Percentiles rank a stretch among this genome's conserved stretches.
Evolutionary conservation across 2,113 vertebrate species (phyloP).

Genomic region (Semicossyphus pulcher): DNA sequence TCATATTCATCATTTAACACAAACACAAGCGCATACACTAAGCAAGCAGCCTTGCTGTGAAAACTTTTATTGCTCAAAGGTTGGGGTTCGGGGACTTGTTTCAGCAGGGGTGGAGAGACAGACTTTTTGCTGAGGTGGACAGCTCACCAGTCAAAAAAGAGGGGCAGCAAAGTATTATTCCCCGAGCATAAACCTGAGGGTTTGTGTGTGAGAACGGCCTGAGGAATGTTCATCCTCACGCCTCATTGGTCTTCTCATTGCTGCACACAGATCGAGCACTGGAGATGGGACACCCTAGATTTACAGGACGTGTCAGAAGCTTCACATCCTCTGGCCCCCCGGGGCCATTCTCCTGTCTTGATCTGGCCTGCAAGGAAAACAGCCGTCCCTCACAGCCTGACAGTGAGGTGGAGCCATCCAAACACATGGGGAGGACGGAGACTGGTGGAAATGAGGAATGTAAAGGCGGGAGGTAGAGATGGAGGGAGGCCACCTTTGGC

Average conservation of each 20-base stretch:
- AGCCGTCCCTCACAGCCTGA: conserved; percentile 79
- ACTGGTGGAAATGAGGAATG: conserved; percentile 76
- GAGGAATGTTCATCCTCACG: conserved; percentile 81
- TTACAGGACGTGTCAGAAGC: conserved; percentile 80
- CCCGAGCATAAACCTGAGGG: conserved; percentile 60
- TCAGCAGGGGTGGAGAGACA: conserved; percentile 48
- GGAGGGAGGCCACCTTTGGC: conserved; percentile 70
- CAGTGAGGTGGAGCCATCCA: conserved; percentile 78
- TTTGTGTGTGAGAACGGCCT: conserved; percentile 69
- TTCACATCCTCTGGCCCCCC: conserved; percentile 75
- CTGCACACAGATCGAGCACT: conserved; percentile 60
- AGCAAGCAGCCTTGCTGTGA: conserved; percentile 56
- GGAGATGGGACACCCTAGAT: conserved; percentile 79
- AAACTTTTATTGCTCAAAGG: conserved; percentile 55
- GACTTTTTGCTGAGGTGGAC: conserved; percentile 62
- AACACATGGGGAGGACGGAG: conserved; percentile 73
- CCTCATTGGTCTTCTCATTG: conserved; percentile 80
- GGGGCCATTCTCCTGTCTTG: conserved; percentile 80
- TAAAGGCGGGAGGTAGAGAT: conserved; percentile 55
- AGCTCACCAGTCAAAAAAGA: conserved; percentile 49
- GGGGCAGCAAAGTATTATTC: conserved; percentile 63
- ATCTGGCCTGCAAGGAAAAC: conserved; percentile 81
- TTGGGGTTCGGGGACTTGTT: conserved; percentile 43
- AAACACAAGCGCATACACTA: conserved; percentile 56
- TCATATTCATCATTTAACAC: conserved; percentile 72